Base-by-base conservation (phyloP, 2,888 invertebrate genomes). In the Thymelicus acteon region DNA sequence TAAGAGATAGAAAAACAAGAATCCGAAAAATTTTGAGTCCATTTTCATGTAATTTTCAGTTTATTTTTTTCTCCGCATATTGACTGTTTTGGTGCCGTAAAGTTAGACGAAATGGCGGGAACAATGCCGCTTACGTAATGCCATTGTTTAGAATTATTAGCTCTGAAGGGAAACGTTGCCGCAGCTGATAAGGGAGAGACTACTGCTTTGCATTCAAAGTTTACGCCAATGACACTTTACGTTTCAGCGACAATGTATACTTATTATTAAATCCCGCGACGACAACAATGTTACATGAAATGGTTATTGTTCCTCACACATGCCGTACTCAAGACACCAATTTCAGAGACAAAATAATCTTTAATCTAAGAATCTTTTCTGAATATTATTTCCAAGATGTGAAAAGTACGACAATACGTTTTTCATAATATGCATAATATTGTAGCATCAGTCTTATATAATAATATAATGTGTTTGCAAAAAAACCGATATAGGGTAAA, bases 131-230 rank as follows among this genome's bases (percentile, higher is more conserved):
- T 80, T 76, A 78, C 78, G 79, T 81, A 79, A 80, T 75, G 72
- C 74, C 72, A 72, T 78, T 91, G 90, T 90, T 91, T 84, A 85
- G 81, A 77, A 78, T 85, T 82, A 72, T 61, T 72, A 74, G 63
- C 78, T 65, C 58, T 73, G 72, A 78, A 78, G 72, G 72, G 71
- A 79, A 81, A 78, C 75, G 74, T 78, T 71, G 70, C 62, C 58
- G 73, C 39, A 72, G 67, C 69, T 63, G 78, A 78, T 79, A 79
- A 79, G 75, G 73, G 8, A 69, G 47, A 54, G 64, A 60, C 60
- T 52, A 44, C 61, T 73, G 73, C 40, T 71, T 62, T 69, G 72
- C 66, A 75, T 72, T 71, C 67, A 72, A 72, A 75, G 69, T 70
- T 71, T 40, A 40, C 39, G 47, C 37, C 63, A 49, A 47, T 71